These are phyloP conservation scores for Chrysoperla carnea DNA, from an alignment of 1,140 invertebrate species.

Conservation along the genomic window DNA sequence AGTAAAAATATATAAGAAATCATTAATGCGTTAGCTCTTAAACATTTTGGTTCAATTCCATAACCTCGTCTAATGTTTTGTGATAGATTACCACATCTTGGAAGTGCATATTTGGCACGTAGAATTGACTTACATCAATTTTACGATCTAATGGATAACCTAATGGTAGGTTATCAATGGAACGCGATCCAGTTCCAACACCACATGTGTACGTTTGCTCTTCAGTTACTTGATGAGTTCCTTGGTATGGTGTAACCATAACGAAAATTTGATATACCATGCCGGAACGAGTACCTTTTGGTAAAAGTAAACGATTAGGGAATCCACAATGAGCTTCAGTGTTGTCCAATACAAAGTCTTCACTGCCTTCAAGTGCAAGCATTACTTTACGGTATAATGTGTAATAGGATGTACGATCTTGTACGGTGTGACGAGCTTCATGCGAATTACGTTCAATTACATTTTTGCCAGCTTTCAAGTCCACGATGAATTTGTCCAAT, in stretches of 20 bases:
- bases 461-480: conserved; percentile 43
- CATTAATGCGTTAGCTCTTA: too few species aligned
- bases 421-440: conserved; percentile 39
- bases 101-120: conserved; percentile 24
- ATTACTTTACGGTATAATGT: conserved; percentile 36
- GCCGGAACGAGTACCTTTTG: conserved; percentile 37
- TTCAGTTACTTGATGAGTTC: background rate
- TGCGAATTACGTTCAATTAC: conserved; percentile 42
- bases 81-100: conserved; percentile 28
- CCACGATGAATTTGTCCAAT: conserved; percentile 47
- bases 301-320: conserved; percentile 38
- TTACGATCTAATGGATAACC: conserved; percentile 27
- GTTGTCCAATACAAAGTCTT: conserved; percentile 27
- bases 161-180: conserved; percentile 25
- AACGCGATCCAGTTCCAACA: conserved; percentile 21
- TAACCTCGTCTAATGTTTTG: conserved; percentile 27
- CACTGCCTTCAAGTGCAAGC: conserved; percentile 24
- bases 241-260: conserved; percentile 29
- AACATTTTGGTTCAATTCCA: too few species aligned
- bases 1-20: too few species aligned
- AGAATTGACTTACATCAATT: conserved; percentile 20
- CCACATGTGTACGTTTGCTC: conserved; percentile 14
- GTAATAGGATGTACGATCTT: conserved; percentile 40
- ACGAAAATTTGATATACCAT: conserved; percentile 38
- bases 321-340: conserved; percentile 32